A percentile compares a stretch with the other conserved stretches of the same genome.
Evolutionary conservation across 2,113 vertebrate species (phyloP).

Genomic region (Hydrolagus affinis): DNA sequence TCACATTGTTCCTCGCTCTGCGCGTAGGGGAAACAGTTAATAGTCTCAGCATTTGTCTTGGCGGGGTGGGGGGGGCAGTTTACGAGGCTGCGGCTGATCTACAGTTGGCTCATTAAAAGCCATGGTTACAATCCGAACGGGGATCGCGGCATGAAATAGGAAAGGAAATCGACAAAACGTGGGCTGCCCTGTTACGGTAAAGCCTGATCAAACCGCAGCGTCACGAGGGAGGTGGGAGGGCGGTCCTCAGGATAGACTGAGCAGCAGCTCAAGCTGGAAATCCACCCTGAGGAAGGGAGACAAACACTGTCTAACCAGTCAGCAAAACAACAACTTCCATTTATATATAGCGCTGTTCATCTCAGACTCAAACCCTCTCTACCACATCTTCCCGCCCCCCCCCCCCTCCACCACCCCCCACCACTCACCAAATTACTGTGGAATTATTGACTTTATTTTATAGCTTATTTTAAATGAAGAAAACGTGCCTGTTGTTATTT

Average conservation of each 20-base stretch:
- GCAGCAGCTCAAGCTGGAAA: no score
- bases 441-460: no score
- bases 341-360: constrained; percentile 39
- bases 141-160: neutral
- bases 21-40: neutral
- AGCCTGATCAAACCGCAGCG: neutral
- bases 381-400: no score
- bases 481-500: neutral
- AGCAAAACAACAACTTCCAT: constrained; percentile 37
- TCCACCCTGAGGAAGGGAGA: neutral
- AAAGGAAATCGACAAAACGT: neutral
- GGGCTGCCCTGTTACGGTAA: neutral
- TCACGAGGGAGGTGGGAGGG: neutral
- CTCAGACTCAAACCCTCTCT: constrained; percentile 39
- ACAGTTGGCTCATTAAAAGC: neutral
- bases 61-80: neutral
- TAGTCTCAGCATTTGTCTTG: neutral
- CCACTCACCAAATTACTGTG: neutral
- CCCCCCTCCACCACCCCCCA: neutral
- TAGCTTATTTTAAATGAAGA: neutral
- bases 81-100: neutral
- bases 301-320: constrained; percentile 37
- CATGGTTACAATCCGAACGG: neutral
- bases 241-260: no score
- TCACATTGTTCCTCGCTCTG: neutral